These are phyloP conservation scores for Sycophila sp. DNA, from an alignment of 1,140 invertebrate species.

Conservation along the genomic window DNA sequence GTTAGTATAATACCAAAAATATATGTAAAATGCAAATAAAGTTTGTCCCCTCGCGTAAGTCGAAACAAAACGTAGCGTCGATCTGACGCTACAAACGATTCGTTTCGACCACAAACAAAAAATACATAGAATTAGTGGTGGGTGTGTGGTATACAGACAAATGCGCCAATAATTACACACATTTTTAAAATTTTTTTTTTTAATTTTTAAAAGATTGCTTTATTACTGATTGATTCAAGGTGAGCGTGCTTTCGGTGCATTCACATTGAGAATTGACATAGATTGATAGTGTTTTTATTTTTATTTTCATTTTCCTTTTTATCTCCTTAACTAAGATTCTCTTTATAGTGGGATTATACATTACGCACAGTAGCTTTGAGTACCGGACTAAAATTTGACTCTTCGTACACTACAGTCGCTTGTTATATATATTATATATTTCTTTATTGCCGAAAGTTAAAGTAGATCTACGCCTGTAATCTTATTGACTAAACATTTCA, in stretches of 20 bases:
- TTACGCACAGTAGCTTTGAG: not conserved
- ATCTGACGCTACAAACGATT: not conserved
- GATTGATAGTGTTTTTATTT: conserved; percentile 21
- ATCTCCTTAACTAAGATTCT: no score
- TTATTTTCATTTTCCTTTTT: not conserved
- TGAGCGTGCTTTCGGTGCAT: conserved; percentile 14
- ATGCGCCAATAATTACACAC: conserved; percentile 7
- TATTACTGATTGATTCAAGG: conserved; percentile 19
- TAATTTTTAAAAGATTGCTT: conserved; percentile 36
- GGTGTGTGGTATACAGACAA: conserved; percentile 25
- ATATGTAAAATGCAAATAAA: not conserved
- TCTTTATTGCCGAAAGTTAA: not conserved
- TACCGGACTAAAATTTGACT: not conserved
- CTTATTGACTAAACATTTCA: conserved; percentile 8
- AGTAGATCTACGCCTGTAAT: not conserved
- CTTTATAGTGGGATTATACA: not conserved
- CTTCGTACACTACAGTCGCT: not conserved
- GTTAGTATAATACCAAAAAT: not conserved
- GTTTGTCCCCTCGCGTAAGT: not conserved
- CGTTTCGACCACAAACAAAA: not conserved
- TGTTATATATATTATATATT: not conserved
- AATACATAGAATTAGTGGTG: not conserved
- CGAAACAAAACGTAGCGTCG: no score
- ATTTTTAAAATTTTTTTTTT: not conserved
- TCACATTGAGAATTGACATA: conserved; percentile 46